Evolutionary conservation across 2,113 vertebrate genomes (phyloP), one percentile per base, ranked within the genome.

Genomic region (Prochilodus magdalenae): DNA sequence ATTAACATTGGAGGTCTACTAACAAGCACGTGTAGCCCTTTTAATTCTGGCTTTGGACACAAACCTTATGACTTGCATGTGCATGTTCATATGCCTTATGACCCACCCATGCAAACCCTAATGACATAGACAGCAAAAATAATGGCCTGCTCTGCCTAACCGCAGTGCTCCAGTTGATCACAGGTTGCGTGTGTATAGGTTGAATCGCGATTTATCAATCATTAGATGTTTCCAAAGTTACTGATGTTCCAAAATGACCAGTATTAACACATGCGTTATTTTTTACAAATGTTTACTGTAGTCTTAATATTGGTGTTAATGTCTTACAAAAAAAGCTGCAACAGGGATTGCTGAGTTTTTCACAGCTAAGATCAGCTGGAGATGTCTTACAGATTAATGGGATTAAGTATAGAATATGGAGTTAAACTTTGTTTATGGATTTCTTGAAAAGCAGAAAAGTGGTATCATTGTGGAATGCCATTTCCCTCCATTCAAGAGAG

Each of bases 1-100:
- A 36, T 76, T 18, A 44, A 49, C 26, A 55, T 47, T 51, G 33
- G 13, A 53, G 24, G 79, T 88, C 83, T 86, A 84, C 74, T 88
- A 83, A 88, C 13, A 14, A 85, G 76, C 71, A 72, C 7, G 47
- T 13, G 20, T 65, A 65, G 62, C 29, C 62, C 62, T 65, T 22
- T 67, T 11, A 22, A 36, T 0, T 16, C 27, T 1, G 63, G 77
- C 67, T 53, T 47, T 16, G 22, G 53, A 76, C 0, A 29, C 59
- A 20, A 51, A 40, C 27, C 47, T 71, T 15, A 36, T 51, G 5
- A 62, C 29, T 36, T 63, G 14, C 24, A 51, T 66, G 30, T 74
- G 47, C 47, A 18, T 77, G 15, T 57, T 60, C 33, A 33, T 82
- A 29, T 67, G 60, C 24, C 10, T 18, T 66, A 44, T 18, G 30